Evolutionary conservation across 2,113 vertebrate species (phyloP).

Genomic region (Pomatorhinus ruficollis): DNA sequence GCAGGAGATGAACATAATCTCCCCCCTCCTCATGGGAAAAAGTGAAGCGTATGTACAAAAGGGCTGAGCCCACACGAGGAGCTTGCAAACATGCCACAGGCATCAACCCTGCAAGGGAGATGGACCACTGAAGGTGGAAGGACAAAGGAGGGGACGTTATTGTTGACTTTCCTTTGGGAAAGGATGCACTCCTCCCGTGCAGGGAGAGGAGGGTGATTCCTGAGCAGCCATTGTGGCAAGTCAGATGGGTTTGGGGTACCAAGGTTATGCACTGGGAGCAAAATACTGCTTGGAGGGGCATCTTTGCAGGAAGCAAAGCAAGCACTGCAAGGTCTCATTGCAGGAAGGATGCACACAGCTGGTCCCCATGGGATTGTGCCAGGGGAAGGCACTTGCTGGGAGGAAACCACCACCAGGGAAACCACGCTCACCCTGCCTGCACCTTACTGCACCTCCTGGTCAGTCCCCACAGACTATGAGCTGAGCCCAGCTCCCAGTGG

Average conservation of each 20-base stretch:
- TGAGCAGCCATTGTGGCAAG: background rate
- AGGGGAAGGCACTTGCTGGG: background rate
- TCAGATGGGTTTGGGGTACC: background rate
- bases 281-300: background rate
- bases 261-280: background rate
- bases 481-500: background rate
- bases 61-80: background rate
- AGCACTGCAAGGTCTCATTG: background rate
- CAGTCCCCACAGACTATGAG: fast-evolving
- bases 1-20: background rate
- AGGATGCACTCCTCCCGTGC: background rate
- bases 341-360: background rate
- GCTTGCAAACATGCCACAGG: fast-evolving
- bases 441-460: background rate
- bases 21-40: background rate
- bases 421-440: fast-evolving
- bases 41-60: fast-evolving
- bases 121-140: background rate
- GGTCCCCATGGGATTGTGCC: fast-evolving
- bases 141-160: background rate
- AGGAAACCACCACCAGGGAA: background rate
- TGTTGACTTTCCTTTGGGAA: background rate
- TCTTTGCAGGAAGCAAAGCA: background rate
- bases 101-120: background rate
- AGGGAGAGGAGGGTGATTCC: fast-evolving